Evolutionary conservation across 2,797 vertebrate species (phyloP).

Genomic region (Helicolenus hilgendorfi): DNA sequence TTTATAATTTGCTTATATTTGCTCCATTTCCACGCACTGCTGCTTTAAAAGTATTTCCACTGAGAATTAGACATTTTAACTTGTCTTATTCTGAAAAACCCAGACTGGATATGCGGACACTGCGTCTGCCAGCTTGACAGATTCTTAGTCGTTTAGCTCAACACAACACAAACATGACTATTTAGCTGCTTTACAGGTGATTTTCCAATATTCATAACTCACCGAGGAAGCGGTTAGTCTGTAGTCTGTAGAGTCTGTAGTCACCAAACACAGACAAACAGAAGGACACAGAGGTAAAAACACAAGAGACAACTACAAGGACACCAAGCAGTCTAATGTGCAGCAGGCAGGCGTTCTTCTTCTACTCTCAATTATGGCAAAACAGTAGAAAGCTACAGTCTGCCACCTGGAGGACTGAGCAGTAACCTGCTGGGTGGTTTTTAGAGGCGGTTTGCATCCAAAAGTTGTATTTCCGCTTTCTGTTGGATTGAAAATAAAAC

Average conservation of each 20-base stretch:
- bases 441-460: not conserved
- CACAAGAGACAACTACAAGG: not conserved
- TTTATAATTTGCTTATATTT: too few relatives aligned
- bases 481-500: not conserved
- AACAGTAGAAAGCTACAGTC: rapidly evolving
- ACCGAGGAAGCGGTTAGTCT: constrained; percentile 11
- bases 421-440: not conserved
- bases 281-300: not conserved
- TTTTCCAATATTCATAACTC: constrained; percentile 20
- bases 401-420: not conserved
- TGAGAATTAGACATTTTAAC: not conserved
- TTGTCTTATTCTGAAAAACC: constrained; percentile 40
- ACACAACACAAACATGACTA: not conserved
- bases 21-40: too few relatives aligned
- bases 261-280: not conserved
- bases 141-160: not conserved
- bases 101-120: not conserved
- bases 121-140: not conserved
- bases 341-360: constrained; percentile 21
- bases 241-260: not conserved
- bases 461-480: not conserved
- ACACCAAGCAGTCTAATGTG: not conserved
- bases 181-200: rapidly evolving
- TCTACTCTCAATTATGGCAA: constrained; percentile 3
- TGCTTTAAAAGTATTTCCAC: not conserved